A percentile compares a stretch with the other conserved stretches of the same genome.
phyloP scores from a whole-genome alignment of 2,113 vertebrate species.

The Polypterus senegalus region DNA sequence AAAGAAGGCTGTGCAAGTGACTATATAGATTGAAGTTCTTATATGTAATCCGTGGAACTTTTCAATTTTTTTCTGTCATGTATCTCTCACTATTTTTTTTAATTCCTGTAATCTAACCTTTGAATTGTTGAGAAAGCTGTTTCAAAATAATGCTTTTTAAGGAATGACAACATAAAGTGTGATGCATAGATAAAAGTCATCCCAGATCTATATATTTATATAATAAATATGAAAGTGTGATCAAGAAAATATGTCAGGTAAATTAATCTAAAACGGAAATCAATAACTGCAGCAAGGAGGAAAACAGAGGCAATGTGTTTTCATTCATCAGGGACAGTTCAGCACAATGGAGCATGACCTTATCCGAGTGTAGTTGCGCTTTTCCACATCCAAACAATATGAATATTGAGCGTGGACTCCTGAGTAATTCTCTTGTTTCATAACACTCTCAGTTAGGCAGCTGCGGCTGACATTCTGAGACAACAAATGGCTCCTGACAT shows the following conservation, averaged over 20 bases:
- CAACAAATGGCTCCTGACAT: constrained; percentile 53
- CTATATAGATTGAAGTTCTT: no score
- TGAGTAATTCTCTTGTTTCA: constrained; percentile 41
- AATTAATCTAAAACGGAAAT: constrained; percentile 45
- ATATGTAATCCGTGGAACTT: no score
- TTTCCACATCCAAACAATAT: constrained; percentile 36
- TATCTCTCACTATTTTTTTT: no score
- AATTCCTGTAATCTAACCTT: no score
- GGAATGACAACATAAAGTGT: no score
- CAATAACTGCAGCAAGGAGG: constrained; percentile 36
- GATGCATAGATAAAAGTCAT: no score
- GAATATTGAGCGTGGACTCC: constrained; percentile 52
- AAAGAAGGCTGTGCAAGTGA: no score
- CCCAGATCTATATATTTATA: no score
- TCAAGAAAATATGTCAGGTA: constrained; percentile 17
- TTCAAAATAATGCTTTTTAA: no score
- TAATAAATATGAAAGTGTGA: constrained; percentile 2
- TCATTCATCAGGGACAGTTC: constrained; percentile 36
- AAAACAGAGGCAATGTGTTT: constrained; percentile 43
- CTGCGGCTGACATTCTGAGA: constrained; percentile 43
- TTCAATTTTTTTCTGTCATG: no score
- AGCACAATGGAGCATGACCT: constrained; percentile 41
- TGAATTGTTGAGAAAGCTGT: no score
- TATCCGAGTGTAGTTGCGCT: constrained; percentile 30
- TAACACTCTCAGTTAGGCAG: constrained; percentile 43